These are phyloP conservation scores for Noctua janthina DNA, from an alignment of 2,888 invertebrate genomes.

Conservation along the genomic window DNA sequence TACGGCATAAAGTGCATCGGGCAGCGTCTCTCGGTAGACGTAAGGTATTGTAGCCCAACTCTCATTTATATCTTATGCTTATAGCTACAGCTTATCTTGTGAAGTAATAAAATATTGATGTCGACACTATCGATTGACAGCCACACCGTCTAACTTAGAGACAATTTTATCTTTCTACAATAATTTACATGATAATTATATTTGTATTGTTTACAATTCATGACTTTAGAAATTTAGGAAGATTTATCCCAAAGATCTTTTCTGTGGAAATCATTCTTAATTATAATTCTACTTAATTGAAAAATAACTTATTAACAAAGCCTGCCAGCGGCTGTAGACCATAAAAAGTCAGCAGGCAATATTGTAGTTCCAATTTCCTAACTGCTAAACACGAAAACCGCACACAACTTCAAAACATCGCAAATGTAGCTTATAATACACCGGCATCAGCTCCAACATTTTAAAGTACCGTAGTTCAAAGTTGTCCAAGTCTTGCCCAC, in stretches of 20 bases:
- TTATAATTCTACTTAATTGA: background rate
- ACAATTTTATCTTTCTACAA: background rate
- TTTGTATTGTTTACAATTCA: background rate
- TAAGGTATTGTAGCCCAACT: background rate
- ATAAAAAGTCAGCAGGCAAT: background rate
- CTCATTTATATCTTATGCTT: background rate
- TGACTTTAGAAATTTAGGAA: too few relatives aligned
- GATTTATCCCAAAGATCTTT: background rate
- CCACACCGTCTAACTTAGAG: too few relatives aligned
- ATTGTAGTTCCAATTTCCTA: background rate
- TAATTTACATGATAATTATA: too few relatives aligned
- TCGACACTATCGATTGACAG: background rate
- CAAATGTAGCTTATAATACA: slow-evolving; percentile 51
- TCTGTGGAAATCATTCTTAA: background rate
- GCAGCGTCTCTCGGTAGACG: background rate
- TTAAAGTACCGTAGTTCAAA: slow-evolving; percentile 54
- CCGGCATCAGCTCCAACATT: slow-evolving; percentile 41
- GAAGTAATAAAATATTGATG: background rate
- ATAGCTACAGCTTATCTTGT: background rate
- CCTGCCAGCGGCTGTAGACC: background rate
- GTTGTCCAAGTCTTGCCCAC: slow-evolving; percentile 53
- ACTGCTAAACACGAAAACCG: slow-evolving; percentile 7
- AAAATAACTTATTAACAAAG: background rate
- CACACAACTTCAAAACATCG: slow-evolving; percentile 5
- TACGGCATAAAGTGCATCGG: slow-evolving; percentile 15